Conservation (phyloP, 2,888 invertebrate species). For the Agrilus biguttatus region DNA sequence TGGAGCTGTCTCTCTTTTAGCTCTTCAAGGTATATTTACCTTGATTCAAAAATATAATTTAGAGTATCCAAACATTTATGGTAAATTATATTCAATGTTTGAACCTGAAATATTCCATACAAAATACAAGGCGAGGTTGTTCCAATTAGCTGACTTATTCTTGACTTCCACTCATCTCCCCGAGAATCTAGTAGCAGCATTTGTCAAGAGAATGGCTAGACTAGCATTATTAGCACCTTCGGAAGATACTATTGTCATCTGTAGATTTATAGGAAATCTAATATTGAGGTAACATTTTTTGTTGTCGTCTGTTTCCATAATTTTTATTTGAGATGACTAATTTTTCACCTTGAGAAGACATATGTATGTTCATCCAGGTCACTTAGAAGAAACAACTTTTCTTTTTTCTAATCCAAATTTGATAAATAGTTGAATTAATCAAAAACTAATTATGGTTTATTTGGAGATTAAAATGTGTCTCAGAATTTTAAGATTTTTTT, state of each 20-base stretch:
- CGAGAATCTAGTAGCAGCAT: constrained; percentile 81
- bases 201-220: constrained; percentile 76
- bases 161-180: constrained; percentile 90
- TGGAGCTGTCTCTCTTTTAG: constrained; percentile 76
- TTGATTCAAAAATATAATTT: constrained; percentile 84
- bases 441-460: no score
- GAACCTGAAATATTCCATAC: constrained; percentile 83
- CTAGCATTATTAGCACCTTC: constrained; percentile 72
- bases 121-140: constrained; percentile 75
- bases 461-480: no score
- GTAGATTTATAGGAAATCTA: constrained; percentile 75
- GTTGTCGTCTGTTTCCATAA: background rate
- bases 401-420: no score
- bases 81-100: constrained; percentile 88
- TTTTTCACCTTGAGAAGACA: no score
- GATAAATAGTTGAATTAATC: no score
- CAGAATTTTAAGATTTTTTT: no score
- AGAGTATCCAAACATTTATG: constrained; percentile 90
- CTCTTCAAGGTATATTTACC: constrained; percentile 81
- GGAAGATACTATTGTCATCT: constrained; percentile 59
- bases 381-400: no score
- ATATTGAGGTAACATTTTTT: constrained; percentile 36
- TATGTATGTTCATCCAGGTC: no score
- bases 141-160: constrained; percentile 81
- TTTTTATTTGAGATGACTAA: no score